Conservation (phyloP, 2,888 invertebrate genomes). For the Drosophila barbarae region DNA sequence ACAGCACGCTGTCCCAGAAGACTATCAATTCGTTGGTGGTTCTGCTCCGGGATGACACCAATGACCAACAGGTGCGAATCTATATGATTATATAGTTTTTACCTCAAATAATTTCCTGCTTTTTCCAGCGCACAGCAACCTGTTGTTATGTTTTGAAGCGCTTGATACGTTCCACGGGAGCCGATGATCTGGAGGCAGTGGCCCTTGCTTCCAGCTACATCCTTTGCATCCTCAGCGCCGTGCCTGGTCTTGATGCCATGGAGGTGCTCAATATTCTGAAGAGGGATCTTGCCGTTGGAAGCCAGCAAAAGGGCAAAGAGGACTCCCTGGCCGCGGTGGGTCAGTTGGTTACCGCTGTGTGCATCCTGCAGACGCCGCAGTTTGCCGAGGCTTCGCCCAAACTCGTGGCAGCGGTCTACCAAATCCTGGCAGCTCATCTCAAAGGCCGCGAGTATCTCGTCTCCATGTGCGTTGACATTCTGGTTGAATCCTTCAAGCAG, state of each 20-base stretch:
- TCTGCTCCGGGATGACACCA: slow-evolving; percentile 19
- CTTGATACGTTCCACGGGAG: slow-evolving; percentile 57
- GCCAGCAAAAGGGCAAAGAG: slow-evolving; percentile 51
- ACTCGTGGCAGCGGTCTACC: slow-evolving; percentile 36
- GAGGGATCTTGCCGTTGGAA: slow-evolving; percentile 35
- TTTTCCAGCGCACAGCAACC: slow-evolving; percentile 48
- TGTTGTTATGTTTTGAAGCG: slow-evolving; percentile 50
- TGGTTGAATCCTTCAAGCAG: slow-evolving; percentile 37
- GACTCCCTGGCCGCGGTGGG: slow-evolving; percentile 57
- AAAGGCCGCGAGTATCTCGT: slow-evolving; percentile 56
- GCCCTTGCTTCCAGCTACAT: slow-evolving; percentile 34
- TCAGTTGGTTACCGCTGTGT: slow-evolving; percentile 41
- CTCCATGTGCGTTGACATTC: slow-evolving; percentile 34
- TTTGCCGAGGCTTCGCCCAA: slow-evolving; percentile 19
- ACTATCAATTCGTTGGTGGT: slow-evolving; percentile 16
- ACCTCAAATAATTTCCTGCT: not conserved
- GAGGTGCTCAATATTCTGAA: slow-evolving; percentile 40
- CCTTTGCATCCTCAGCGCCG: slow-evolving; percentile 32
- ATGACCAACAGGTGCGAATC: slow-evolving; percentile 2
- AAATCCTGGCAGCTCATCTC: slow-evolving; percentile 41
- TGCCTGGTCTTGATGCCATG: slow-evolving; percentile 37
- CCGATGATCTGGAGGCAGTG: slow-evolving; percentile 46
- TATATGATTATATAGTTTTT: not conserved
- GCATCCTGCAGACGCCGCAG: slow-evolving; percentile 35
- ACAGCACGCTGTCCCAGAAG: slow-evolving; percentile 10